Base-by-base conservation (phyloP, 2,797 vertebrate species). In the Falco cherrug region DNA sequence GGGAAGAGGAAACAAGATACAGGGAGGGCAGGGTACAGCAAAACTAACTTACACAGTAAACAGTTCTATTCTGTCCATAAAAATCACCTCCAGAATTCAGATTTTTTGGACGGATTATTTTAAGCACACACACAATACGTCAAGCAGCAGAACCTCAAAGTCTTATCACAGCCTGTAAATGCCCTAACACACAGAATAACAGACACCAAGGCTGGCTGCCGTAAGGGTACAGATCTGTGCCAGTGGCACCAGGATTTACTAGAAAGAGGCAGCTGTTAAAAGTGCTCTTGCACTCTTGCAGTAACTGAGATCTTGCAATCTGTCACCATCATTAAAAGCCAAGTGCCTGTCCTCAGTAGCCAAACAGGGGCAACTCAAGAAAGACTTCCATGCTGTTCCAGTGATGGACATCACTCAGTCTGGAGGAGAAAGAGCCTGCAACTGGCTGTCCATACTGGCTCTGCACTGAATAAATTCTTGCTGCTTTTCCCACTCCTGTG, bases 1-100 rank as follows among this genome's bases (percentile, higher is more conserved):
- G 73, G 85, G 88, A 91, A 94, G 54, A 92, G 78, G 57, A 96
- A 93, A 84, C 67, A 85, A 86, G 61, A 92, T 37, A 75, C 6
- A 35, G 43, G 33, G 17, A 91, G 53, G 77, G 77, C 63, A 89
- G 53, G 69, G 83, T 65, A 90, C 47, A 68, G 54, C 26, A 84
- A 75, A 89, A 92, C 37, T 64, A 77, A 70, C 37, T 79, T 56
- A 16, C 16, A 48, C 20, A 74, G 48, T 91, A 83, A 94, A 85
- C 60, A 81, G 37, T 50, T 93, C 37, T 47, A 77, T 56, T 79
- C 64, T 53, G 51, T 11, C 50, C 51, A 43, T 48, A 89, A 94
- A 94, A 91, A 59, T 39, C 51, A 79, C 4, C 5, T 31, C 12
- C 53, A 70, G 39, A 93, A 84, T 67, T 78, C 70, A 86, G 45